These are phyloP conservation scores for Halocynthia aurantium DNA, from an alignment of 23 tunicate genomes.

Conservation along the genomic window DNA sequence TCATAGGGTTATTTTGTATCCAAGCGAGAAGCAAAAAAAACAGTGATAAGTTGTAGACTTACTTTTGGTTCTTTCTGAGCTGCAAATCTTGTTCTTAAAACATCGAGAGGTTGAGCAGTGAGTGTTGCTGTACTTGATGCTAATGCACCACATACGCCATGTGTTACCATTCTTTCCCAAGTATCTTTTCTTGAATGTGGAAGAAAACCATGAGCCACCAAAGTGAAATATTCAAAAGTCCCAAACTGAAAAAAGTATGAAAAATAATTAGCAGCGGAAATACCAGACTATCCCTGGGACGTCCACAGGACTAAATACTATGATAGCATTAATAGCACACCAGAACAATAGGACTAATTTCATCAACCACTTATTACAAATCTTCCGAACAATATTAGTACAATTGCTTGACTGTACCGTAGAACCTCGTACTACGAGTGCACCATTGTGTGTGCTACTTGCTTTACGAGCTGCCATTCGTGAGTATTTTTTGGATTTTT, in stretches of 20 bases:
- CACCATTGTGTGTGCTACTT: background rate
- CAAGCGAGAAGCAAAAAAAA: too few species aligned
- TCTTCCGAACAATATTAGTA: background rate
- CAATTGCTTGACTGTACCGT: background rate
- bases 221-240: constrained; percentile 69
- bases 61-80: constrained; percentile 95
- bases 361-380: background rate
- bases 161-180: constrained; percentile 10
- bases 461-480: too few species aligned
- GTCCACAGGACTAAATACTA: background rate
- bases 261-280: background rate
- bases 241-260: constrained; percentile 56
- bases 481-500: too few species aligned
- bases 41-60: background rate
- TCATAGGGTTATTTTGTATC: too few species aligned
- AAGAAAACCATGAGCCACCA: constrained; percentile 34
- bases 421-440: background rate
- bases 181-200: constrained; percentile 47
- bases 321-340: background rate
- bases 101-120: constrained; percentile 82
- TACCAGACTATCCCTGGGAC: background rate
- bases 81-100: constrained; percentile 86
- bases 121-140: constrained; percentile 52
- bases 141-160: constrained; percentile 59
- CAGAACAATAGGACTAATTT: background rate